Conservation (phyloP, 2,113 vertebrate genomes). For the Cebus imitator region DNA sequence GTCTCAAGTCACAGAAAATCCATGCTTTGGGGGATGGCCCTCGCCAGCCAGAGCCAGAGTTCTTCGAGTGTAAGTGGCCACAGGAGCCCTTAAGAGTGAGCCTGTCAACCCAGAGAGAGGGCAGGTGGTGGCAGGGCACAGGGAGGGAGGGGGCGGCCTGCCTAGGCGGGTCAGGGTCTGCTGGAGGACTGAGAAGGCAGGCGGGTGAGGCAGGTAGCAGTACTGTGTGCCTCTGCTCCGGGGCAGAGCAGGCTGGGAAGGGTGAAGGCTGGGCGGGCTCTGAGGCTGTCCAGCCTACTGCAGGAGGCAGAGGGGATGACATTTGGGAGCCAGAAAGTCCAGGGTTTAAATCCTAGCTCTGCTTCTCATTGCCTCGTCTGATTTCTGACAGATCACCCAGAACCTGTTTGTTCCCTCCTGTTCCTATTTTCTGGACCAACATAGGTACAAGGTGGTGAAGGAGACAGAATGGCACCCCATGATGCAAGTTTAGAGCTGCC, state of each 20-base stretch:
- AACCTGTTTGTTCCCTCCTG: not conserved
- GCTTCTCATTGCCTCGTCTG: not conserved
- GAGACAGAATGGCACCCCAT: not conserved
- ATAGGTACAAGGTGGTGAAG: not conserved
- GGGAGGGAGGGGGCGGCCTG: not conserved
- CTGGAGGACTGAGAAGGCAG: not conserved
- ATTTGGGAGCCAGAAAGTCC: not conserved
- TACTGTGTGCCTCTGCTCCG: not conserved
- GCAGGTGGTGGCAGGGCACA: not conserved
- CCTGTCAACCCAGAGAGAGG: not conserved
- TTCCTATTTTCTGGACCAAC: not conserved
- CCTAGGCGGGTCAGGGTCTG: fast-evolving
- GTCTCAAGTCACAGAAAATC: constrained; percentile 52
- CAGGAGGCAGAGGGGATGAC: not conserved
- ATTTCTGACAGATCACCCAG: not conserved
- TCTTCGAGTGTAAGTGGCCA: constrained; percentile 40
- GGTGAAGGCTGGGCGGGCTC: not conserved
- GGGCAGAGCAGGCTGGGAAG: not conserved
- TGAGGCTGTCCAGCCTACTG: not conserved
- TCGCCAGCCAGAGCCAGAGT: constrained; percentile 14
- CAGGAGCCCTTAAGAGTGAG: not conserved
- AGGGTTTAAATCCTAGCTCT: not conserved
- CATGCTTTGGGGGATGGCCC: constrained; percentile 36
- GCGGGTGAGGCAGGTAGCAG: not conserved
- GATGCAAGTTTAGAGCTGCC: not conserved